A percentile compares a stretch with the other conserved stretches of the same genome.
These are phyloP conservation scores for Philhelius pedissequus DNA, from an alignment of 2,888 invertebrate genomes.

Conservation along the genomic window DNA sequence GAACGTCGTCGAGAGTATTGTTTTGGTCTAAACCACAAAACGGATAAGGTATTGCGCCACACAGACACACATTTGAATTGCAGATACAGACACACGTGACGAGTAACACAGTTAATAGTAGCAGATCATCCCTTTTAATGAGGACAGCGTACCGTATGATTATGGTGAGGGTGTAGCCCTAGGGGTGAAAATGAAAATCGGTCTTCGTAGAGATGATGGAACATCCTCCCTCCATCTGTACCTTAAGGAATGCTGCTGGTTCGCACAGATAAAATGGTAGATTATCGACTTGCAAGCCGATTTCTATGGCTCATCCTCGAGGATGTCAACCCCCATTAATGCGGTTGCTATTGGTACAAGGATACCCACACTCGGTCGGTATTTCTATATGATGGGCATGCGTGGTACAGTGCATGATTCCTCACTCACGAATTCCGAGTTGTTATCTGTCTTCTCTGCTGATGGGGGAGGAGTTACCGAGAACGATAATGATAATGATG, in stretches of 20 bases:
- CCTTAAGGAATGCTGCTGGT: slow-evolving; percentile 40
- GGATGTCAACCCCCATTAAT: slow-evolving; percentile 67
- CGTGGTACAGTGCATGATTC: slow-evolving; percentile 44
- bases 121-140: slow-evolving; percentile 65
- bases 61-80: slow-evolving; percentile 16
- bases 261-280: slow-evolving; percentile 60
- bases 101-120: slow-evolving; percentile 39
- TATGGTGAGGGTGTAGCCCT: slow-evolving; percentile 50
- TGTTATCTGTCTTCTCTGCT: slow-evolving; percentile 67
- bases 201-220: slow-evolving; percentile 39
- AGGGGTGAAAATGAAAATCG: slow-evolving; percentile 38
- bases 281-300: slow-evolving; percentile 62
- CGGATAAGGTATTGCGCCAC: slow-evolving; percentile 64
- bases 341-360: slow-evolving; percentile 64
- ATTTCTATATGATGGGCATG: slow-evolving; percentile 26
- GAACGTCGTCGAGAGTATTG: slow-evolving; percentile 56
- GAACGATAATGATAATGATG: slow-evolving; percentile 67
- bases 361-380: slow-evolving; percentile 35
- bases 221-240: slow-evolving; percentile 63
- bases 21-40: slow-evolving; percentile 67
- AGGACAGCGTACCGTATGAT: slow-evolving; percentile 13
- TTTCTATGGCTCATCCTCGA: slow-evolving; percentile 64
- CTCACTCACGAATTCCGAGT: slow-evolving; percentile 48
- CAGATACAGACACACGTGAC: slow-evolving; percentile 2
- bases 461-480: slow-evolving; percentile 72